Evolutionary conservation across 2,113 vertebrate genomes (phyloP).

Genomic region (Nicator chloris): DNA sequence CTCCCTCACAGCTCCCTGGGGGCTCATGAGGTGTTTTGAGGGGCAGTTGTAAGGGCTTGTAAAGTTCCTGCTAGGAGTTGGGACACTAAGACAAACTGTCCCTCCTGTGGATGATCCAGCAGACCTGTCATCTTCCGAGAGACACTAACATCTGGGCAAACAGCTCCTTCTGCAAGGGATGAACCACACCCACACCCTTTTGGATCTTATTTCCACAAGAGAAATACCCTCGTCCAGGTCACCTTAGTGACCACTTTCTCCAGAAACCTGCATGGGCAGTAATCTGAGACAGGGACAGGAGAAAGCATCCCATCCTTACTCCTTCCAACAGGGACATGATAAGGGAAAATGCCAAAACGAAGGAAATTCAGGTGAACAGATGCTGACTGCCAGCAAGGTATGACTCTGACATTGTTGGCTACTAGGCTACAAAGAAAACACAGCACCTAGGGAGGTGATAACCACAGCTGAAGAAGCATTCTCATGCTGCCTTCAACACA

Average conservation of each 20-base stretch:
- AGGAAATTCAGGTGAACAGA: not conserved
- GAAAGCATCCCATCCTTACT: not conserved
- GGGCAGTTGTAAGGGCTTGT: not conserved
- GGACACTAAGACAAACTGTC: not conserved
- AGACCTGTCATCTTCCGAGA: not conserved
- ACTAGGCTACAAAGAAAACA: not conserved
- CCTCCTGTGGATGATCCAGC: not conserved
- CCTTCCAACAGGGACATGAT: not conserved
- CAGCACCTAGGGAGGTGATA: not conserved
- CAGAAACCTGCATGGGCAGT: not conserved
- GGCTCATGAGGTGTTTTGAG: not conserved
- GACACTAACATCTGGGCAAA: not conserved
- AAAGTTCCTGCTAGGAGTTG: not conserved
- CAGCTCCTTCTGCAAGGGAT: not conserved
- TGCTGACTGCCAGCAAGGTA: not conserved
- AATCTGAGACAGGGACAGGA: not conserved
- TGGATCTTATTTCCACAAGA: not conserved
- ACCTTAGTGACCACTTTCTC: not conserved
- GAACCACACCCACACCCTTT: not conserved
- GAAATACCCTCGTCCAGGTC: not conserved
- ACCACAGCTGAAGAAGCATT: not conserved
- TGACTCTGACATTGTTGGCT: not conserved
- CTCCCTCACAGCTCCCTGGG: not conserved
- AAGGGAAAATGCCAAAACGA: not conserved
- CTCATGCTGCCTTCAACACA: not conserved